A percentile compares a stretch with the other conserved stretches of the same genome.
Conservation (phyloP, 2,888 invertebrate species). For the Trichacis sp. region DNA sequence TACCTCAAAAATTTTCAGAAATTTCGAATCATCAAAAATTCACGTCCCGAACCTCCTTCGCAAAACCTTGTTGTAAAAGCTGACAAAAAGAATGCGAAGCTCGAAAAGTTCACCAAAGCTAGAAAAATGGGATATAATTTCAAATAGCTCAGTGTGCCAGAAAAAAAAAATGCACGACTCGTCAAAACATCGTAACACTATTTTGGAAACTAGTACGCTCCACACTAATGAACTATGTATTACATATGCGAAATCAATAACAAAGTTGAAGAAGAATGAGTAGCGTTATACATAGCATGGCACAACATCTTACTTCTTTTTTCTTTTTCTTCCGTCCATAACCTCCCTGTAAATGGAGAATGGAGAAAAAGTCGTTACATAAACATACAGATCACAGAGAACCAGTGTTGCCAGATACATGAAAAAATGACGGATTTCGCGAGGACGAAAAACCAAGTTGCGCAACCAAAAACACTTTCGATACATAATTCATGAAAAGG, state of each 20-base stretch:
- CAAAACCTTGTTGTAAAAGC: too few relatives aligned
- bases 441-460: neutral
- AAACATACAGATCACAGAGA: constrained; percentile 62
- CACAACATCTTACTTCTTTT: constrained; percentile 91
- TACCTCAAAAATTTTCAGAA: too few relatives aligned
- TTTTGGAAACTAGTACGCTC: constrained; percentile 30
- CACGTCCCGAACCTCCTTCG: too few relatives aligned
- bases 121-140: too few relatives aligned
- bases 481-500: constrained; percentile 12
- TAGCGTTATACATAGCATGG: constrained; percentile 65
- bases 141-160: too few relatives aligned
- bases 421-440: neutral
- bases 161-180: too few relatives aligned
- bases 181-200: constrained; percentile 31
- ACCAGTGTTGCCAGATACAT: constrained; percentile 47
- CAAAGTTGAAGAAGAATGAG: constrained; percentile 50
- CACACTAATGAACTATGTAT: constrained; percentile 37
- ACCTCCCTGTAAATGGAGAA: constrained; percentile 82
- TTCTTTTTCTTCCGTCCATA: constrained; percentile 98
- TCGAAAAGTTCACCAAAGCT: too few relatives aligned
- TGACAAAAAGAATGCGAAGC: too few relatives aligned
- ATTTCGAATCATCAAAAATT: too few relatives aligned
- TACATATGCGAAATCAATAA: constrained; percentile 40
- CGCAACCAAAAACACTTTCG: neutral
- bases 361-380: constrained; percentile 69